A percentile compares a stretch with the other conserved stretches of the same genome.
Evolutionary conservation across 1,140 invertebrate genomes (phyloP).

Genomic region (Hyles vespertilio): DNA sequence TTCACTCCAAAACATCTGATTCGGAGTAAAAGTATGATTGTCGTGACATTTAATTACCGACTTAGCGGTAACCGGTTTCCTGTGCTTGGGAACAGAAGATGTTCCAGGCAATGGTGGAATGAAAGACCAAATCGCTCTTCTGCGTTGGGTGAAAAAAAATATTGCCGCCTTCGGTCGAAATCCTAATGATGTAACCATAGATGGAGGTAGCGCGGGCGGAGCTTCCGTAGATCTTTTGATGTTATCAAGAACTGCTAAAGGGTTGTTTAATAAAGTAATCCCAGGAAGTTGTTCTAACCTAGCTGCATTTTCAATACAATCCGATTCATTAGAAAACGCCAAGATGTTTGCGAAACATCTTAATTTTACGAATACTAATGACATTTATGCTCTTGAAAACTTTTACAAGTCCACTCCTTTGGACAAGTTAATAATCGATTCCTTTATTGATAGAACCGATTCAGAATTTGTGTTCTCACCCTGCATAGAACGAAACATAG

Average conservation of each 20-base stretch:
- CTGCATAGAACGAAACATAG: constrained; percentile 22
- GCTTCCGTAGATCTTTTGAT: constrained; percentile 25
- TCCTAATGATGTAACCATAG: constrained; percentile 29
- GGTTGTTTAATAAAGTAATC: constrained; percentile 32
- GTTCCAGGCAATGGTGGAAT: constrained; percentile 36
- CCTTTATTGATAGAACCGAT: constrained; percentile 14
- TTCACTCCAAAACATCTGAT: constrained; percentile 5
- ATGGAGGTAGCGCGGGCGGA: constrained; percentile 27
- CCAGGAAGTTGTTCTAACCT: constrained; percentile 23
- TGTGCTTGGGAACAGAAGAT: constrained; percentile 36
- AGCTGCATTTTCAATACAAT: constrained; percentile 18
- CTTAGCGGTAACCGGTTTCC: constrained; percentile 29
- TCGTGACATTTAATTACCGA: constrained; percentile 34
- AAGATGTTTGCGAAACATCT: constrained; percentile 17
- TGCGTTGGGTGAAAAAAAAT: constrained; percentile 29
- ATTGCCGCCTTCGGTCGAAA: constrained; percentile 34
- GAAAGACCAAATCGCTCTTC: constrained; percentile 32
- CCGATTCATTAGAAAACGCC: constrained; percentile 25
- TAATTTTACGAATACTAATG: constrained; percentile 13
- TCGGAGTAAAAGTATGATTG: constrained; percentile 18
- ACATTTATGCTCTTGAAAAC: constrained; percentile 23
- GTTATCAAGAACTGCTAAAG: constrained; percentile 22
- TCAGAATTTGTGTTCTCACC: constrained; percentile 23
- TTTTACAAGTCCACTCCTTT: constrained; percentile 20
- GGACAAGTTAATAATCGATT: constrained; percentile 7